Percentiles rank a stretch among this genome's conserved stretches.
These are phyloP conservation scores for Okapia johnstoni DNA, from an alignment of 2,113 vertebrate genomes.

Conservation along the genomic window DNA sequence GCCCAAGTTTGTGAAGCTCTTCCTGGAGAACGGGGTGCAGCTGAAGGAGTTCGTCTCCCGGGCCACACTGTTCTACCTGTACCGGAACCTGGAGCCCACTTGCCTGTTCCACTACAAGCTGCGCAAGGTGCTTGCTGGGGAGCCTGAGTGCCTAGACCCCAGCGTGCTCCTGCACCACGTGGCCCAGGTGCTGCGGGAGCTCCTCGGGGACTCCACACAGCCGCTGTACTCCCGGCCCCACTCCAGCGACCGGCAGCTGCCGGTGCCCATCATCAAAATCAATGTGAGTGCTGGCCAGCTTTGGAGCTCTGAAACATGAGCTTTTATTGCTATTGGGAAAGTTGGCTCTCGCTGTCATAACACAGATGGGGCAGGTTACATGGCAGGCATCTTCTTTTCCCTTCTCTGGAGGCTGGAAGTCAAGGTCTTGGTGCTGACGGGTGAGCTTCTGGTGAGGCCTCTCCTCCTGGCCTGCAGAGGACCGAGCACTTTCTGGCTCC, in stretches of 20 bases:
- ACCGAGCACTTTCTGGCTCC: rapidly evolving
- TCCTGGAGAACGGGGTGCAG: constrained; percentile 92
- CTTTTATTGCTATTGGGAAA: not conserved
- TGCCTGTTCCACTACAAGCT: constrained; percentile 89
- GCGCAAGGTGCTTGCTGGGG: constrained; percentile 82
- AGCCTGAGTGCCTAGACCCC: constrained; percentile 25
- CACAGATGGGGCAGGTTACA: rapidly evolving
- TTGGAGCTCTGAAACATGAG: not conserved
- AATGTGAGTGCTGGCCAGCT: constrained; percentile 61
- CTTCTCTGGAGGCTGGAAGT: not conserved
- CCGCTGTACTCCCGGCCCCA: constrained; percentile 83
- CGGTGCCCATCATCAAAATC: constrained; percentile 73
- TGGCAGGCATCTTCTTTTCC: rapidly evolving
- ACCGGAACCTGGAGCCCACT: constrained; percentile 83
- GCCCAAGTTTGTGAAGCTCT: constrained; percentile 91
- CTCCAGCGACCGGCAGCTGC: constrained; percentile 60
- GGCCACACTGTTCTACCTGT: constrained; percentile 86
- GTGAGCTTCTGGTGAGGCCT: not conserved
- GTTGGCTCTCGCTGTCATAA: rapidly evolving
- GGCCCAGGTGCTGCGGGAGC: constrained; percentile 87
- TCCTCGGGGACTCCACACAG: constrained; percentile 90
- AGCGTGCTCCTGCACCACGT: constrained; percentile 83
- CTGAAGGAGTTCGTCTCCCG: constrained; percentile 87
- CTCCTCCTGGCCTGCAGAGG: not conserved
- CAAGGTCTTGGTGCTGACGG: rapidly evolving